Evolutionary conservation across 2,888 invertebrate genomes (phyloP), one percentile per base, ranked within the genome.

Genomic region (Machimus atricapillus): DNA sequence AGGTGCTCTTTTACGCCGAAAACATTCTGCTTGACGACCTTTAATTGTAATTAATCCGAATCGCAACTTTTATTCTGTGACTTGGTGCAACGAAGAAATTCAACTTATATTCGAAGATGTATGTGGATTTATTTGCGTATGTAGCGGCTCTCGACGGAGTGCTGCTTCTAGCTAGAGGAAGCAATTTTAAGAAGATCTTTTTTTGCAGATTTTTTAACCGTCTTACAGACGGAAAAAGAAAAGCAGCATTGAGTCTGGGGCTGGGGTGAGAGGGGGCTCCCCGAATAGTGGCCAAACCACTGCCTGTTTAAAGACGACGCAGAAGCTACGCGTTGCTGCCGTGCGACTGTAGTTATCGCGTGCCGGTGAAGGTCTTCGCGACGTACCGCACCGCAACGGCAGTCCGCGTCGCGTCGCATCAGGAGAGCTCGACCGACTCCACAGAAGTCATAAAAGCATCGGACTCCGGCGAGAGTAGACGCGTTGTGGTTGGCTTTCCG

Each of bases 381-480:
- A n/a, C 46, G 46, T 46, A 34, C 8, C 52, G 52, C 52, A 52
- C 52, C 52, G 52, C 52, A 52, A 52, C 31, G 43, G 16, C 85
- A 14, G 66, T 37, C 9, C 66, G 66, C 14, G 23, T n/a, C 66
- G 66, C 14, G 23, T n/a, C 19, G n/a, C 37, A 85, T 27, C 27
- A 74, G 85, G 85, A 85, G 85, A 66, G 66, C 37, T 40, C 43
- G 46, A 43, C 19, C 43, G 74, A 43, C 85, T 74, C 85, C 12
- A 1, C 7, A 85, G 46, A 85, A 74, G 74, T 85, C 85, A 85
- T 85, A 85, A 27, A 85, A 85, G 74, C 73, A 43, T 74, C 85
- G 73, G 27, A 74, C 85, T 46, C 16, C n/a, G 85, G 43, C 74
- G 74, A 73, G 85, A 74, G 74, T 37, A 34, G 85, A 46, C 85